A percentile compares a stretch with the other conserved stretches of the same genome.
phyloP scores from a whole-genome alignment of 2,888 invertebrate genomes.

The Abscondita cerata region DNA sequence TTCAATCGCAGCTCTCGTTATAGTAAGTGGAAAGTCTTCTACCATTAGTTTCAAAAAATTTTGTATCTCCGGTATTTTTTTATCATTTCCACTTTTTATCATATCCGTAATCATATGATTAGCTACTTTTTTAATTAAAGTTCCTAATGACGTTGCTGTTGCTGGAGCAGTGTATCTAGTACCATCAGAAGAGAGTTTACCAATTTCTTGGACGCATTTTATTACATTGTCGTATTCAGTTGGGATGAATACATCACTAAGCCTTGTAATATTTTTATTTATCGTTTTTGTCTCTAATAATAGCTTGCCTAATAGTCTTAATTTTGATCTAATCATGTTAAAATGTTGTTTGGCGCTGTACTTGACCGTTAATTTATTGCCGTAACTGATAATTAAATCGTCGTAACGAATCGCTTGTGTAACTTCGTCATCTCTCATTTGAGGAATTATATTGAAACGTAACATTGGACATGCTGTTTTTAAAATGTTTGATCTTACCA shows the following conservation, averaged over 20 bases:
- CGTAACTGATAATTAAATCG: not conserved
- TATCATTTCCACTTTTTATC: not conserved
- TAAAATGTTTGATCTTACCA: not conserved
- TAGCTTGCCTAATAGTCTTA: not conserved
- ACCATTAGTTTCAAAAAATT: not conserved
- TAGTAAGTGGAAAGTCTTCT: not conserved
- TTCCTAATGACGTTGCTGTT: not conserved
- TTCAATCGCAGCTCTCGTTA: not conserved
- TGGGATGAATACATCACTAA: not conserved
- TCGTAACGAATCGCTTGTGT: not conserved
- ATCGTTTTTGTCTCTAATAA: not conserved
- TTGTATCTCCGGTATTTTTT: not conserved
- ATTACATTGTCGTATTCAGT: not conserved
- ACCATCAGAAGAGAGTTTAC: not conserved
- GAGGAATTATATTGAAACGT: not conserved
- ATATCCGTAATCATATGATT: not conserved
- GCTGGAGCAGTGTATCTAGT: not conserved
- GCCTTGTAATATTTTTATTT: no score
- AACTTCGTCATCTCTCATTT: not conserved
- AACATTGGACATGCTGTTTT: not conserved
- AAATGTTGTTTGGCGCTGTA: not conserved
- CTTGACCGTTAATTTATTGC: not conserved
- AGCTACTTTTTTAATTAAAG: not conserved
- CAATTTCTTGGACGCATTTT: slow-evolving; percentile 1
- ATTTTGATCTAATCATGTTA: slow-evolving; percentile 1